These are phyloP conservation scores for Sminthurides aquaticus DNA, from an alignment of 2,888 invertebrate species.

Conservation along the genomic window DNA sequence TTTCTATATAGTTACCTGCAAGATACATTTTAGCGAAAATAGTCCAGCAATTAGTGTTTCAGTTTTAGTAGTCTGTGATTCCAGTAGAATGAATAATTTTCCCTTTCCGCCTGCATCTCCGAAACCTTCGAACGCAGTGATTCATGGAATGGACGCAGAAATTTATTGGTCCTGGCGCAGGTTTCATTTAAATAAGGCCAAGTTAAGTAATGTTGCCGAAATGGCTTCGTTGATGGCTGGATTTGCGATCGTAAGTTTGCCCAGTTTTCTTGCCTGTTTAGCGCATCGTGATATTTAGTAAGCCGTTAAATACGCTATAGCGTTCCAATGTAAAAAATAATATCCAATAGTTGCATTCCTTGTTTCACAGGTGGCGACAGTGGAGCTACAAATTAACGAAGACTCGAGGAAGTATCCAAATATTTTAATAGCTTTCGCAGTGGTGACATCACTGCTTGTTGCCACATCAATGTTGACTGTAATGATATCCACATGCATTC, in stretches of 20 bases:
- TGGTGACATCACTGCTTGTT: constrained; percentile 26
- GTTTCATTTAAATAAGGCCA: constrained; percentile 36
- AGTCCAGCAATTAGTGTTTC: no score
- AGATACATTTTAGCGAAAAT: no score
- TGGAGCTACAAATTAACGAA: constrained; percentile 40
- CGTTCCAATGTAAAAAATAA: no score
- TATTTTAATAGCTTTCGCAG: constrained; percentile 33
- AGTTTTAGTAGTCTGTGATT: no score
- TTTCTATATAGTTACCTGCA: no score
- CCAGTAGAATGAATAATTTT: no score
- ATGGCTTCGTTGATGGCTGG: constrained; percentile 33
- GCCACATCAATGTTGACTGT: constrained; percentile 28
- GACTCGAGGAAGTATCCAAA: constrained; percentile 30
- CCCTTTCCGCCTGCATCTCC: no score
- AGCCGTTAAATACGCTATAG: background rate
- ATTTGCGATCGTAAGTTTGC: constrained; percentile 29
- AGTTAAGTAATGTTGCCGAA: constrained; percentile 30
- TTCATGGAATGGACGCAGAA: no score
- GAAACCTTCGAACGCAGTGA: no score
- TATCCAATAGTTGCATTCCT: background rate
- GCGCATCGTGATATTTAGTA: background rate
- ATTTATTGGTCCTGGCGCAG: constrained; percentile 31
- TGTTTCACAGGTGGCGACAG: constrained; percentile 33
- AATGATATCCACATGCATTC: constrained; percentile 40
- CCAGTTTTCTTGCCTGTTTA: background rate